phyloP scores from a whole-genome alignment of 2,113 vertebrate species.

The Sinocyclocheilus grahami region DNA sequence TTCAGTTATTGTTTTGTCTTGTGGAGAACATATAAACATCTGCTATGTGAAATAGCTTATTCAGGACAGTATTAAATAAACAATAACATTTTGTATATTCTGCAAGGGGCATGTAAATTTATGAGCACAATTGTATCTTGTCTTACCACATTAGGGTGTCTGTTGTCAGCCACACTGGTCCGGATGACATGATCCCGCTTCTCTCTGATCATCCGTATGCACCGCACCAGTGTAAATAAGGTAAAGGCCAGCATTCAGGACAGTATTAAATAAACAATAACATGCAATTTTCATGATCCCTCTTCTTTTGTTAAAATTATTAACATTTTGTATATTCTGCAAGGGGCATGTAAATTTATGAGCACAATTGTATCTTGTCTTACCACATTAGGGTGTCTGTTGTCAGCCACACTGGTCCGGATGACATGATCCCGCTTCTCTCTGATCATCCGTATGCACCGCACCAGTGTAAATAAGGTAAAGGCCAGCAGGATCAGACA shows the following conservation, averaged over 20 bases:
- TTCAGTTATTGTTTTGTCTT: no score
- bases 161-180: slow-evolving; percentile 76
- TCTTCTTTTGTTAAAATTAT: no score
- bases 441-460: slow-evolving; percentile 67
- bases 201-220: slow-evolving; percentile 67
- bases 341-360: background rate
- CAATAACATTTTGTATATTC: no score
- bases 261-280: no score
- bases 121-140: background rate
- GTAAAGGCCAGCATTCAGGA: slow-evolving; percentile 59
- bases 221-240: slow-evolving; percentile 58
- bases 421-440: slow-evolving; percentile 67
- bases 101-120: background rate
- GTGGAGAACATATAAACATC: no score
- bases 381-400: slow-evolving; percentile 83
- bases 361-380: slow-evolving; percentile 50
- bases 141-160: slow-evolving; percentile 83
- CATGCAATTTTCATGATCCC: no score
- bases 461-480: slow-evolving; percentile 55
- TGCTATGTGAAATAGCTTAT: no score
- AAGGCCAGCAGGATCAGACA: slow-evolving; percentile 62
- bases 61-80: no score
- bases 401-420: slow-evolving; percentile 74
- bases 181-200: slow-evolving; percentile 68
- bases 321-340: background rate